Evolutionary conservation across 2,113 vertebrate genomes (phyloP).

Genomic region (Callospermophilus lateralis): DNA sequence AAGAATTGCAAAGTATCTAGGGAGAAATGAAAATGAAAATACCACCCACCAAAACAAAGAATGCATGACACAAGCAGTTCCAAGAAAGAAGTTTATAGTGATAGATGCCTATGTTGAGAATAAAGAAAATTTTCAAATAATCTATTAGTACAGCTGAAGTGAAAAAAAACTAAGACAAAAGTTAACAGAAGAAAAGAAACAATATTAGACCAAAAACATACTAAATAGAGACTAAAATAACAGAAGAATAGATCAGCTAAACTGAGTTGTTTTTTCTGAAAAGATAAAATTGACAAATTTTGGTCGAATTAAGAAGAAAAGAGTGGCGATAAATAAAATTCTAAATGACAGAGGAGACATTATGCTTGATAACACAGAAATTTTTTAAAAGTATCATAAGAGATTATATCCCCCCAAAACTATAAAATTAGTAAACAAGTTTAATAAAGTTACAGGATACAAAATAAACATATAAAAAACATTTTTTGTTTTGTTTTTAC

Average conservation of each 20-base stretch:
- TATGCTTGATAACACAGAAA: not conserved
- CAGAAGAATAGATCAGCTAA: not conserved
- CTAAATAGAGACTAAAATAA: not conserved
- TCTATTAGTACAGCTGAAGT: not conserved
- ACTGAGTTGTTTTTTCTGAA: not conserved
- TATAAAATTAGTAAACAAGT: not conserved
- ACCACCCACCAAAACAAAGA: not conserved
- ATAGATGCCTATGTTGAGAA: not conserved
- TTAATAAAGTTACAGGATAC: not conserved
- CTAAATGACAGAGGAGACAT: not conserved
- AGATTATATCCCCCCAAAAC: too few species aligned
- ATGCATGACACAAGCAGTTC: not conserved
- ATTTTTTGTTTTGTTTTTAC: not conserved
- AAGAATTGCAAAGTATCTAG: not conserved
- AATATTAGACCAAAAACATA: not conserved
- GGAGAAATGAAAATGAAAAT: not conserved
- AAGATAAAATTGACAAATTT: not conserved
- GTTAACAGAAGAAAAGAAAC: not conserved
- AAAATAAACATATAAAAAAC: not conserved
- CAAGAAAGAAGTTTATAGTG: not conserved
- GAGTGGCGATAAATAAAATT: not conserved
- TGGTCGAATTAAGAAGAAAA: not conserved
- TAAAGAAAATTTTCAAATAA: not conserved
- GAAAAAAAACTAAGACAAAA: not conserved
- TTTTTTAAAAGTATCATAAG: not conserved